Evolutionary conservation across 2,797 vertebrate species (phyloP), one percentile per base, ranked within the genome.

Genomic region (Manis crassicaudata): DNA sequence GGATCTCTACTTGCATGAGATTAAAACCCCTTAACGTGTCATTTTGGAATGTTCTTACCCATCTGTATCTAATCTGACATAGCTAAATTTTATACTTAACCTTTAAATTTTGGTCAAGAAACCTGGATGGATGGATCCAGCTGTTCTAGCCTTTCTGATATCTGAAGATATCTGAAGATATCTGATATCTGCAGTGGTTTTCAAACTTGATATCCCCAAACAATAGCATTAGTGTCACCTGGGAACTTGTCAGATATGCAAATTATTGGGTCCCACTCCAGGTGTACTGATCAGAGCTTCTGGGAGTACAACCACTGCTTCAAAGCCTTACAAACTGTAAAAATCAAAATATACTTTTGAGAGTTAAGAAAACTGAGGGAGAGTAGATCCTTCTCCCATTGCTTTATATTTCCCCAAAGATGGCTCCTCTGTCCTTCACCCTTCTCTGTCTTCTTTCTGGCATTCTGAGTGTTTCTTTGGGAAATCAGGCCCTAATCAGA

Each of bases 31-130:
- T 86, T 35, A 54, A 46, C 4, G 50, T 29, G 35, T 32, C 85
- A 67, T 70, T 77, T 58, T 81, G 23, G 35, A 86, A 73, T 87
- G 54, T 88, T 82, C 62, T 83, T 73, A 80, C 14, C 65, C 80
- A 84, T 25, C 23, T 84, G 7, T 72, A 84, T 67, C 37, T 75
- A 84, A 54, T 32, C 52, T 94, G 37, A 52, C 20, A 35, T 79
- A 72, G 29, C 25, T 84, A 46, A 88, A 79, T 72, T 88, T 65
- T 60, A 52, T n/a, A 62, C 54, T 80, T 88, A 94, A 92, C 72
- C 23, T 79, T 79, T 56, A 56, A 68, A 67, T 88, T 88, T 27
- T 79, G 67, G 40, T 60, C 25, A 84, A 92, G 70, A 75, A 95
- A 79, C 11, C 35, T 79, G 6, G 27, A 72, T n/a, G 56, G 60